Base-by-base conservation (phyloP, 2,797 vertebrate species). In the Falco concolor region DNA sequence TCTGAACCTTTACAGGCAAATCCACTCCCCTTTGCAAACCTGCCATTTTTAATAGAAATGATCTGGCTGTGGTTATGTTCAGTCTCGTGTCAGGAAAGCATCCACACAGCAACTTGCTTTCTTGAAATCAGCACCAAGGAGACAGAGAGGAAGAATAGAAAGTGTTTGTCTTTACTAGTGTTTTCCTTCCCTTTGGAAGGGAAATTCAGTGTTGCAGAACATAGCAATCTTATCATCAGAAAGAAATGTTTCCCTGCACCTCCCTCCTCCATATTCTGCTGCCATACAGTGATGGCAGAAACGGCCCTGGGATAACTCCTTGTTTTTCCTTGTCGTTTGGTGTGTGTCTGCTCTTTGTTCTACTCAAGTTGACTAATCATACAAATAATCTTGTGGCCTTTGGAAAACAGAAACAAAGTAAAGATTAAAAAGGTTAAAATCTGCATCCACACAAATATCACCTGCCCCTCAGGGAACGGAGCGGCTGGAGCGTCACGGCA, bases 371-470 rank as follows among this genome's bases (percentile, higher is more conserved):
- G 79, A 90, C 89, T 96, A 96, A 94, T 95, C 89, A 85, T 67
- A 91, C 87, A 95, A 96, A 94, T 90, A 93, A 95, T 89, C 93
- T 93, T 44, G 38, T 96, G 96, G 94, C 96, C 96, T 97, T 97
- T 97, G 68, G 80, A 84, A 97, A 96, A 86, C 7, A 63, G 96
- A 95, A 96, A 94, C 93, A 96, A 87, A 96, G 89, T 94, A 95
- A 96, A 95, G 90, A 80, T 94, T 91, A 95, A 95, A 97, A 97
- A 97, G 96, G 95, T 97, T 98, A 97, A 96, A 97, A 95, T 97
- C 88, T 97, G 81, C 93, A 85, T 97, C 68, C 73, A 59, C 76
- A 96, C 54, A 96, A 93, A 95, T 96, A 96, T 88, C 77, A 94
- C 64, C 84, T 84, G 70, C 69, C 83, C 94, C 90, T 95, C 68